A percentile compares a stretch with the other conserved stretches of the same genome.
Evolutionary conservation across 2,888 invertebrate genomes (phyloP).

Genomic region (Pseudococcus viburni): DNA sequence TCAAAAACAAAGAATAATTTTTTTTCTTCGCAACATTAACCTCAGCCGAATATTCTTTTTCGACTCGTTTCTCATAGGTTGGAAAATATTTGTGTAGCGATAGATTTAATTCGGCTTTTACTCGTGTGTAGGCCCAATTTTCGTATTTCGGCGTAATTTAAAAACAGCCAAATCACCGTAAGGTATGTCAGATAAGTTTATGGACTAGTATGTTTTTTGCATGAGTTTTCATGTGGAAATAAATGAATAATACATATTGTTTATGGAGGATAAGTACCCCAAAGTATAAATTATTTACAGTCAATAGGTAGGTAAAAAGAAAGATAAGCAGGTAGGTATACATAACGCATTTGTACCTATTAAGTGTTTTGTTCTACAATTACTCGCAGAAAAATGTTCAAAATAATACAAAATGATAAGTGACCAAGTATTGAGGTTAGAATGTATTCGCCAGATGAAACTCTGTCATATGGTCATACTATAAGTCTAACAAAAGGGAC

Average conservation of each 20-base stretch:
- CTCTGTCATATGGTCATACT: too few species aligned
- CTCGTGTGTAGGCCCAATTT: too few species aligned
- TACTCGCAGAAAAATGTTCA: too few species aligned
- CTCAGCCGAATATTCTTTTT: constrained; percentile 5
- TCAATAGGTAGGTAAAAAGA: not conserved
- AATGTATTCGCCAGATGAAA: too few species aligned
- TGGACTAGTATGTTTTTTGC: not conserved
- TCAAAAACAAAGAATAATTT: constrained; percentile 60
- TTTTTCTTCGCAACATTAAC: constrained; percentile 62
- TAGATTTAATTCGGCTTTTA: constrained; percentile 12
- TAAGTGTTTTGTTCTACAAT: too few species aligned
- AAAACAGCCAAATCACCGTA: not conserved
- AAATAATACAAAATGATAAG: too few species aligned
- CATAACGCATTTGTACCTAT: too few species aligned
- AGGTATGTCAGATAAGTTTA: not conserved
- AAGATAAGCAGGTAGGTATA: too few species aligned
- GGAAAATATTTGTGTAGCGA: not conserved
- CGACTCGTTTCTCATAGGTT: constrained; percentile 13
- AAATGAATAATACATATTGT: not conserved
- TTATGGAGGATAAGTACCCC: not conserved
- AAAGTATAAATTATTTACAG: not conserved
- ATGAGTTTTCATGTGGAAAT: not conserved
- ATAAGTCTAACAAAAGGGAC: too few species aligned
- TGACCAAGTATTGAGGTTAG: too few species aligned
- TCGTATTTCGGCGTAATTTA: not conserved